Percentiles rank a stretch among this genome's conserved stretches.
phyloP scores from a whole-genome alignment of 2,113 vertebrate genomes.

The Channa argus region DNA sequence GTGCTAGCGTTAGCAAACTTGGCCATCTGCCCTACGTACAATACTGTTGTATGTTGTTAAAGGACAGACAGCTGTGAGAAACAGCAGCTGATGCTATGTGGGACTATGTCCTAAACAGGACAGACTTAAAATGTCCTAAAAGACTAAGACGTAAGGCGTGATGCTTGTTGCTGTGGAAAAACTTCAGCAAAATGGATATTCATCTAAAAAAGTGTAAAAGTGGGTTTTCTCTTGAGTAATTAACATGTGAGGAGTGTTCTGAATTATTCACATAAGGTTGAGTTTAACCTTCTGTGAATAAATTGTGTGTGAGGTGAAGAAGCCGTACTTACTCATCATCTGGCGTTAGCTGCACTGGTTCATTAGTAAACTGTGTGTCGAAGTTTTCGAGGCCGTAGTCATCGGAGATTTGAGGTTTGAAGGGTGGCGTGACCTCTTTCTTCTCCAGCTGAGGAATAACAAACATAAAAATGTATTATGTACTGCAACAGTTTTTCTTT shows the following conservation, averaged over 20 bases:
- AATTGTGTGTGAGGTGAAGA: not conserved
- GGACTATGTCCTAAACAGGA: too few species aligned
- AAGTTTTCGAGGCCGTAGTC: constrained; percentile 98
- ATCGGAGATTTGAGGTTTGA: constrained; percentile 96
- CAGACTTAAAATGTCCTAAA: too few species aligned
- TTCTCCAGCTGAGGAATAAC: constrained; percentile 90
- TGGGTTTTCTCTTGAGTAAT: not conserved
- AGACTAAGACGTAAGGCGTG: too few species aligned
- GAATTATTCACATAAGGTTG: constrained; percentile 15
- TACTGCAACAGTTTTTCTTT: constrained; percentile 8
- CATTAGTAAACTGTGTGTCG: constrained; percentile 98
- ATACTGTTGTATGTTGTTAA: too few species aligned
- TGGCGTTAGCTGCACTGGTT: constrained; percentile 98
- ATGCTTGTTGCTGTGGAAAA: not conserved
- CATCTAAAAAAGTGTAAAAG: not conserved
- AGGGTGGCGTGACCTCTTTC: constrained; percentile 93
- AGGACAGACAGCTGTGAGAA: too few species aligned
- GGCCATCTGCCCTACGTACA: too few species aligned
- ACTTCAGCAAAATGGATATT: not conserved
- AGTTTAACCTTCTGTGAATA: not conserved
- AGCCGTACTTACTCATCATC: constrained; percentile 90
- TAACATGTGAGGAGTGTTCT: not conserved
- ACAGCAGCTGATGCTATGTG: not conserved
- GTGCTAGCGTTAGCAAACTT: too few species aligned
- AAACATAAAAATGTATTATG: constrained; percentile 31